Evolutionary conservation across 2,113 vertebrate genomes (phyloP).

Genomic region (Hiodon tergisus): DNA sequence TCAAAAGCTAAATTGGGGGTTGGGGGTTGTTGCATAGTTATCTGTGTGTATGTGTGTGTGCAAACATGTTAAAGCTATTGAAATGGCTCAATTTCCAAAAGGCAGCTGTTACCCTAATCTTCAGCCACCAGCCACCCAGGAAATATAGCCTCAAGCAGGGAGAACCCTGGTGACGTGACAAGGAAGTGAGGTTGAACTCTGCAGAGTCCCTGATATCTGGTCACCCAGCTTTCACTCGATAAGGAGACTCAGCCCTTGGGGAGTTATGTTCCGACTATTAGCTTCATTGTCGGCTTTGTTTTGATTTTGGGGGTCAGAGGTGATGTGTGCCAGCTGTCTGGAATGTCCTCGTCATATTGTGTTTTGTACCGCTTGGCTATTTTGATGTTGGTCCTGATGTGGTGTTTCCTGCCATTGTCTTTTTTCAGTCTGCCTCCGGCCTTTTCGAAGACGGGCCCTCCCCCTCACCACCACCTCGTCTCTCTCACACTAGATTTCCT

Average conservation of each 20-base stretch:
- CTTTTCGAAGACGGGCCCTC: constrained; percentile 45
- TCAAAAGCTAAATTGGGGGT: too few species aligned
- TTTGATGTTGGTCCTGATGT: constrained; percentile 56
- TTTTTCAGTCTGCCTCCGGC: constrained; percentile 47
- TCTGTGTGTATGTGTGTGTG: constrained; percentile 31
- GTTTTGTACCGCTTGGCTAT: constrained; percentile 52
- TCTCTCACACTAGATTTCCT: constrained; percentile 23
- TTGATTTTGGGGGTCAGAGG: not conserved
- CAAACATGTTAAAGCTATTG: not conserved
- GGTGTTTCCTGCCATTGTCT: constrained; percentile 65
- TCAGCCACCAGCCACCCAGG: too few species aligned
- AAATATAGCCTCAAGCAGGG: too few species aligned
- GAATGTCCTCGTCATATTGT: constrained; percentile 45
- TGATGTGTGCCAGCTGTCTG: not conserved
- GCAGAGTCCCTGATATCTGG: not conserved
- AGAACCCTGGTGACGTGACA: too few species aligned
- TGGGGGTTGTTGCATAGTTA: not conserved
- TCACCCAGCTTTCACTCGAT: not conserved
- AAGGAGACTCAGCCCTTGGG: not conserved
- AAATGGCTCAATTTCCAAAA: too few species aligned
- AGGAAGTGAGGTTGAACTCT: too few species aligned
- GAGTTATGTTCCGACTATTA: not conserved
- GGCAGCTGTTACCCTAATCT: too few species aligned
- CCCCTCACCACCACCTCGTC: constrained; percentile 19
- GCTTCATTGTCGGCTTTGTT: not conserved